Conservation (phyloP, 2,888 invertebrate genomes). For the Phorcus lineatus region DNA sequence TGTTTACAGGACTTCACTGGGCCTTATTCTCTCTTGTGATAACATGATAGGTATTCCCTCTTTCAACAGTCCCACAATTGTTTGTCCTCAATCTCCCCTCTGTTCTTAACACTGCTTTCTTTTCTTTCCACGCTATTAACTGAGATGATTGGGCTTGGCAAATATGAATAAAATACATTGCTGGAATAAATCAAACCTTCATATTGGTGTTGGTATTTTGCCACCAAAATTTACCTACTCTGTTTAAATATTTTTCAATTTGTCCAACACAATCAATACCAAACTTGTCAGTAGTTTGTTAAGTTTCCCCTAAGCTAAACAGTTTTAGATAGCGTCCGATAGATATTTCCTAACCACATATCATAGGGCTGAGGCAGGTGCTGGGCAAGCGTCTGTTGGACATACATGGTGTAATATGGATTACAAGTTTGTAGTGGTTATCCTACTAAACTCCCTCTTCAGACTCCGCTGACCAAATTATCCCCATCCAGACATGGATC, state of each 20-base stretch:
- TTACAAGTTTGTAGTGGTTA: background rate
- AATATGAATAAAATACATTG: too few relatives aligned
- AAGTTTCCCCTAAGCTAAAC: background rate
- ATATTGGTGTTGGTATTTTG: too few relatives aligned
- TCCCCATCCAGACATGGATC: constrained; percentile 12
- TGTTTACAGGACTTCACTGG: background rate
- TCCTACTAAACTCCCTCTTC: background rate
- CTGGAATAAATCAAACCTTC: too few relatives aligned
- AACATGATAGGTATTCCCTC: background rate
- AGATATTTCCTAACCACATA: constrained; percentile 17
- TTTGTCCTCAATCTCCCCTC: too few relatives aligned
- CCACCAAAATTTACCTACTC: too few relatives aligned
- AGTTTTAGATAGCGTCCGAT: background rate
- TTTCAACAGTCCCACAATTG: too few relatives aligned
- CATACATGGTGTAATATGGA: constrained; percentile 10
- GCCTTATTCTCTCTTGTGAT: background rate
- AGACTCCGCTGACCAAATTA: constrained; percentile 4
- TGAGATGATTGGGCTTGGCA: too few relatives aligned
- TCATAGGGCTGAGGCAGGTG: background rate
- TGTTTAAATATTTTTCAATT: background rate
- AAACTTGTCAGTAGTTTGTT: background rate
- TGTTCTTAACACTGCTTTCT: too few relatives aligned
- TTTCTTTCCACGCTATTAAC: too few relatives aligned
- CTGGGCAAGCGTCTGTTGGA: background rate
- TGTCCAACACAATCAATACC: constrained; percentile 3